Evolutionary conservation across 2,797 vertebrate species (phyloP).

Genomic region (Lutra lutra): DNA sequence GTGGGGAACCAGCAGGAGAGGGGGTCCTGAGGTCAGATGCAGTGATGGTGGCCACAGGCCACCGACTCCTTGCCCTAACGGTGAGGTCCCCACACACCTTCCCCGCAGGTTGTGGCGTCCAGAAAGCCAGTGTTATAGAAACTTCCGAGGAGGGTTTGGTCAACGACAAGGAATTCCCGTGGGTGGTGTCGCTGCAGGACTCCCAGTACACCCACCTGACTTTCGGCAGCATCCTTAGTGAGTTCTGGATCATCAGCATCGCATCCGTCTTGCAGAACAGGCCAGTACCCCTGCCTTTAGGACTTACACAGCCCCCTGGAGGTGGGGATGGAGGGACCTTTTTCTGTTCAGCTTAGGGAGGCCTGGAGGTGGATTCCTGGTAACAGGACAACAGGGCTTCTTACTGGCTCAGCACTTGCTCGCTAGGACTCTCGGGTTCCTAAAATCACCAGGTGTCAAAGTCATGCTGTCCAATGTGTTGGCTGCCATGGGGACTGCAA

Average conservation of each 20-base stretch:
- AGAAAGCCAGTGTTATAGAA: neutral
- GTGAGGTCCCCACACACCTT: neutral
- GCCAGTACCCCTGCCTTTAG: conserved; percentile 27
- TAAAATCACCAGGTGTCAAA: neutral
- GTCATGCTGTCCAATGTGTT: neutral
- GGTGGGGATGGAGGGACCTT: accelerated
- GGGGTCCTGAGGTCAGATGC: neutral
- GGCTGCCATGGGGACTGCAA: neutral
- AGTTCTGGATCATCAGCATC: conserved; percentile 77
- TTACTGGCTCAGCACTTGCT: accelerated
- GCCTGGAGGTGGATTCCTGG: neutral
- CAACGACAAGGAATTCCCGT: conserved; percentile 44
- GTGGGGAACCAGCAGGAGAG: neutral
- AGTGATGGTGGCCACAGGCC: neutral
- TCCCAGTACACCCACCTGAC: conserved; percentile 55
- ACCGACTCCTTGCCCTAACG: neutral
- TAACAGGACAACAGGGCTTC: neutral
- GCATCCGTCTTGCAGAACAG: conserved; percentile 71
- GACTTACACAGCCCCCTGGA: accelerated
- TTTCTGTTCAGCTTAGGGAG: neutral
- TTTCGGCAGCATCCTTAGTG: conserved; percentile 75
- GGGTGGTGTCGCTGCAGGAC: conserved; percentile 77
- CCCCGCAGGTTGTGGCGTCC: conserved; percentile 64
- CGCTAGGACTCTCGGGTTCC: neutral
- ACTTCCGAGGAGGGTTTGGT: conserved; percentile 33